phyloP scores from a whole-genome alignment of 2,797 vertebrate species.

The Sebastes iracundus region DNA sequence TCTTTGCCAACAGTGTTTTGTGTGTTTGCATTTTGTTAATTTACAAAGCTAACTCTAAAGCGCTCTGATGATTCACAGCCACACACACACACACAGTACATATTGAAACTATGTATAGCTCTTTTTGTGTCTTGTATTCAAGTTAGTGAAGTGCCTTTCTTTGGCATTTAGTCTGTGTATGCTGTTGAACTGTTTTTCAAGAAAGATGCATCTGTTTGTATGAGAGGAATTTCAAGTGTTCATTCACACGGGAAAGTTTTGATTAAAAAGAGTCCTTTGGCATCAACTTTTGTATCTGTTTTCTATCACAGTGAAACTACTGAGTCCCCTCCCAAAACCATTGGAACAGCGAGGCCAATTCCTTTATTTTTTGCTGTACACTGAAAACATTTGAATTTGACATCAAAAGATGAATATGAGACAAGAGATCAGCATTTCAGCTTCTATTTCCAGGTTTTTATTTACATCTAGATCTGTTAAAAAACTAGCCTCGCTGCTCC shows the following conservation, averaged over 20 bases:
- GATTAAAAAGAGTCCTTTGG: constrained; percentile 66
- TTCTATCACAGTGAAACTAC: not conserved
- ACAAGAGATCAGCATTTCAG: too few relatives aligned
- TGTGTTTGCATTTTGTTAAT: constrained; percentile 58
- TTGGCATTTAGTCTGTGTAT: constrained; percentile 69
- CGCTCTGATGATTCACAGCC: constrained; percentile 7
- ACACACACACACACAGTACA: not conserved
- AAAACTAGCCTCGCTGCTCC: too few relatives aligned
- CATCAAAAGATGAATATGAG: too few relatives aligned
- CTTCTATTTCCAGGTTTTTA: too few relatives aligned
- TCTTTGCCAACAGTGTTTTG: constrained; percentile 54
- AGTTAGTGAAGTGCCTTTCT: constrained; percentile 74
- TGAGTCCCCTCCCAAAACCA: too few relatives aligned
- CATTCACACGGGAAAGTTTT: constrained; percentile 59
- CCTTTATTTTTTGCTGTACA: too few relatives aligned
- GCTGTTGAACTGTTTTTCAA: constrained; percentile 59
- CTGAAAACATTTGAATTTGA: too few relatives aligned
- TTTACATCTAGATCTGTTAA: accelerated
- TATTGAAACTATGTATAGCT: constrained; percentile 26
- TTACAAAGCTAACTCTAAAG: constrained; percentile 28
- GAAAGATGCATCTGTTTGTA: constrained; percentile 55
- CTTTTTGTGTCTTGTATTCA: constrained; percentile 62
- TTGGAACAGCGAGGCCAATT: too few relatives aligned
- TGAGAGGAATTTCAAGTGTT: constrained; percentile 41
- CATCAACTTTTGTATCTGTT: constrained; percentile 32